A percentile compares a stretch with the other conserved stretches of the same genome.
These are phyloP conservation scores for Aspidiotus rigidus DNA, from an alignment of 2,888 invertebrate genomes.

Conservation along the genomic window DNA sequence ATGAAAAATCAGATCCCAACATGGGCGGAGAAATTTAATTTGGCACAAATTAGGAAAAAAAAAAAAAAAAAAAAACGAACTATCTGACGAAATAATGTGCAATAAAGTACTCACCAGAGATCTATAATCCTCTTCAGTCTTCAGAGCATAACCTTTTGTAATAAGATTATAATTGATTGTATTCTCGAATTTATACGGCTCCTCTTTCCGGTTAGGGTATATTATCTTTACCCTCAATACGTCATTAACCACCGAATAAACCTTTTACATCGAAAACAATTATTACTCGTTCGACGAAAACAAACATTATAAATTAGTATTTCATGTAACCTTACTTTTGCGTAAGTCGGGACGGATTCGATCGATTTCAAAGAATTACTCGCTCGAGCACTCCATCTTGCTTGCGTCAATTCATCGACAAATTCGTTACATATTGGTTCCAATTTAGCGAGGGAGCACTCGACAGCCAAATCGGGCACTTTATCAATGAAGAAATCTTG, in stretches of 20 bases:
- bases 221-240: background rate
- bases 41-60: too few relatives aligned
- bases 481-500: background rate
- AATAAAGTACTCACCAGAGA: background rate
- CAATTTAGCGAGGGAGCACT: background rate
- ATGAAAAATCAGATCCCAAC: too few relatives aligned
- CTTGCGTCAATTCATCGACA: background rate
- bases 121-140: background rate
- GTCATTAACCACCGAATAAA: conserved; percentile 1
- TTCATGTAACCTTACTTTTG: too few relatives aligned
- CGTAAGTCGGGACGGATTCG: too few relatives aligned
- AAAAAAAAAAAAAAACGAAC: too few relatives aligned
- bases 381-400: too few relatives aligned
- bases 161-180: background rate
- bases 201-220: background rate
- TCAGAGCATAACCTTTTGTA: background rate
- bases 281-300: too few relatives aligned
- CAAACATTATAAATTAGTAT: too few relatives aligned
- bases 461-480: background rate
- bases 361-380: too few relatives aligned
- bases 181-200: background rate
- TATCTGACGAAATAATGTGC: too few relatives aligned
- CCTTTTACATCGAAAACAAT: background rate
- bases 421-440: background rate
- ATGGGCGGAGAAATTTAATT: too few relatives aligned